These are phyloP conservation scores for Saguinus midas DNA, from an alignment of 2,113 vertebrate species.

Conservation along the genomic window DNA sequence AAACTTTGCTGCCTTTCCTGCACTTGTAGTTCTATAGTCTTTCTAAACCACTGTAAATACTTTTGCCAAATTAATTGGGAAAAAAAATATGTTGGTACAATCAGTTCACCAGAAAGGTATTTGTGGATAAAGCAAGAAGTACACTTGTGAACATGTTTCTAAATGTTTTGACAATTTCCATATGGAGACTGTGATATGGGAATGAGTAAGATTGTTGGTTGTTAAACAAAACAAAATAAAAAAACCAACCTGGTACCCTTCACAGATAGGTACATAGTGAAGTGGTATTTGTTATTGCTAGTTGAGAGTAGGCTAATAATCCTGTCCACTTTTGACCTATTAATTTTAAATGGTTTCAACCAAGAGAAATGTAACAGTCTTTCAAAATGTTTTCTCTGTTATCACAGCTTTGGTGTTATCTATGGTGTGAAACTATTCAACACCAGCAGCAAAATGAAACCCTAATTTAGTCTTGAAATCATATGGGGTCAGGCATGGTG, in stretches of 20 bases:
- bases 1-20: not conserved
- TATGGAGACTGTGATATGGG: not conserved
- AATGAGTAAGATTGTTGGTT: not conserved
- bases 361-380: not conserved
- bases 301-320: not conserved
- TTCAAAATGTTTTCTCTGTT: not conserved
- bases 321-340: not conserved
- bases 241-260: not conserved
- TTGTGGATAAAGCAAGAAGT: not conserved
- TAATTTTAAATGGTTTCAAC: not conserved
- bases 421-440: not conserved
- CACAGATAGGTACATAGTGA: not conserved
- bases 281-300: not conserved
- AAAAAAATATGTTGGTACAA: not conserved
- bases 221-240: not conserved
- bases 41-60: not conserved
- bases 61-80: not conserved
- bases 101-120: not conserved
- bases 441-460: not conserved
- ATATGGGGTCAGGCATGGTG: too few relatives aligned
- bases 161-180: constrained; percentile 1
- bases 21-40: not conserved
- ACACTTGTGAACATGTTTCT: not conserved
- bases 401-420: not conserved
- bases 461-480: not conserved